Evolutionary conservation across 2,888 invertebrate genomes (phyloP), one percentile per base, ranked within the genome.

Genomic region (Epistrophe eligans): DNA sequence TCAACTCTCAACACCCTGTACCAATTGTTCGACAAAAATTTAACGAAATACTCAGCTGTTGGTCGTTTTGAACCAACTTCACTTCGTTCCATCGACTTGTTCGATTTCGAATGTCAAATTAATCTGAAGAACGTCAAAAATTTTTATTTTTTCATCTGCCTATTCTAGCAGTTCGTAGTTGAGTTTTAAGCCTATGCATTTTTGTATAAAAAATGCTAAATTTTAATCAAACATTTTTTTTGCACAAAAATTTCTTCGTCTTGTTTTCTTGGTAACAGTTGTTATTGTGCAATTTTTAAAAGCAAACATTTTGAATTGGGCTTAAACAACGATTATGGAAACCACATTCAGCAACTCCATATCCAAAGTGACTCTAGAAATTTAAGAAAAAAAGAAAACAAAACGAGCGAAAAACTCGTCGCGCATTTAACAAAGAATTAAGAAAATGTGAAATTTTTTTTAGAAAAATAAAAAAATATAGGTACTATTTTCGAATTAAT

Each of bases 51-150:
- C 19, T 17, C 81, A 85, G 77, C 76, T 84, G 84, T 64, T 72
- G 43, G 38, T 19, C 45, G 58, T 66, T 72, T 64, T 24, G 24
- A 24, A 24, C 24, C 11, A 45, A n/a, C n/a, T 66, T n/a, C 62
- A 64, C 60, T 48, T 17, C 35, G 35, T 35, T 35, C 35, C 35
- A 9, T 35, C 35, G 35, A 1, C 35, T 7, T 35, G 7, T 35
- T 35, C 40, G 45, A 64, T 57, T 60, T 73, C 82, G 87, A 87
- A 87, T 87, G 87, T 87, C 87, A 87, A 67, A 79, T 66, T 19
- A 48, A 50, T 19, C 71, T 50, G 77, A 64, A 87, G 64, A 87
- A 87, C 79, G 87, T 87, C 87, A 87, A 87, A 87, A 79, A 60
- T 62, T 62, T 67, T 4, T 17, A 71, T 76, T 52, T 87, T 76